Evolutionary conservation across 2,888 invertebrate genomes (phyloP).

Genomic region (Chloroclystis v-ata): DNA sequence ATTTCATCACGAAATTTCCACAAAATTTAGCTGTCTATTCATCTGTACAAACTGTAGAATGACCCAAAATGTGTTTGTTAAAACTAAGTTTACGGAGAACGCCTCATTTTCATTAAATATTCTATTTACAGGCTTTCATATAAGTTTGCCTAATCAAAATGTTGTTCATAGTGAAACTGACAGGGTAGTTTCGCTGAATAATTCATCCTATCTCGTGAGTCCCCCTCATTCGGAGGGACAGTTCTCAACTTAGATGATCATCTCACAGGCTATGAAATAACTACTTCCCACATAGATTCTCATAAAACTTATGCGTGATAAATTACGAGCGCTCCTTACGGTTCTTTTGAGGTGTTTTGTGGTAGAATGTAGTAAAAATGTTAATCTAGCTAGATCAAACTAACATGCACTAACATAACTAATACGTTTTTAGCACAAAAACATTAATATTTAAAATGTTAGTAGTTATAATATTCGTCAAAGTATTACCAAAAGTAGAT

Average conservation of each 20-base stretch:
- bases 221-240: conserved; percentile 6
- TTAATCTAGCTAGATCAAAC: neutral
- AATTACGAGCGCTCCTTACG: neutral
- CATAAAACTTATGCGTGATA: conserved; percentile 14
- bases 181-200: conserved; percentile 11
- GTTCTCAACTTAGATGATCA: conserved; percentile 13
- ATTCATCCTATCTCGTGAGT: conserved; percentile 8
- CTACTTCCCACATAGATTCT: conserved; percentile 5
- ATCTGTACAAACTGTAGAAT: no score
- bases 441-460: no score
- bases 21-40: no score
- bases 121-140: neutral
- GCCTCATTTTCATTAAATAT: neutral
- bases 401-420: neutral
- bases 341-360: neutral
- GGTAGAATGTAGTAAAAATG: neutral
- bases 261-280: conserved; percentile 11
- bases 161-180: conserved; percentile 1
- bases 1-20: no score
- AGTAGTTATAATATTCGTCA: no score
- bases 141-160: conserved; percentile 4
- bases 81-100: neutral
- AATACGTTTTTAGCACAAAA: no score
- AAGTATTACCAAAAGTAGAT: no score
- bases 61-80: no score